phyloP scores from a whole-genome alignment of 2,113 vertebrate genomes.

The Saccopteryx leptura region DNA sequence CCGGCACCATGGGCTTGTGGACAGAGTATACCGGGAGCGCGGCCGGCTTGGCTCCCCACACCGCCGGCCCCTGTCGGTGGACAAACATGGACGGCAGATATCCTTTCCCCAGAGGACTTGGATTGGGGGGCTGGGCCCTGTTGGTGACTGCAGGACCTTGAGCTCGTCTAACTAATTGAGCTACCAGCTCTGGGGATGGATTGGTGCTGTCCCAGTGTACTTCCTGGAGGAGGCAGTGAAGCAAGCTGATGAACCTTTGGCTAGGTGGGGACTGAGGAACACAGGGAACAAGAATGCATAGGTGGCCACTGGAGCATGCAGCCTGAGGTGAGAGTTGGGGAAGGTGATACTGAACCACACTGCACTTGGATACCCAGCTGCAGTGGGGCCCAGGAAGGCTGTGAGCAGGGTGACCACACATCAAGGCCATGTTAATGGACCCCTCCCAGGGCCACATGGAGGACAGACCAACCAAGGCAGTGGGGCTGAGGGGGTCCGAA shows the following conservation, averaged over 20 bases:
- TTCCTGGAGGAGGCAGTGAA: neutral
- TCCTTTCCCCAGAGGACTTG: constrained; percentile 89
- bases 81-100: constrained; percentile 99
- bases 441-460: accelerated
- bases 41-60: constrained; percentile 97
- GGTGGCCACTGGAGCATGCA: neutral
- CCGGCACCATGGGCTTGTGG: constrained; percentile 98
- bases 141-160: accelerated
- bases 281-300: neutral
- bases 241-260: neutral
- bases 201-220: neutral
- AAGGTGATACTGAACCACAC: neutral
- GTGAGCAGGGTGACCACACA: neutral
- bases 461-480: neutral
- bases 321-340: neutral
- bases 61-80: constrained; percentile 96
- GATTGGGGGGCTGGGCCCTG: neutral
- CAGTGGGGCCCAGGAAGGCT: neutral
- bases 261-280: neutral
- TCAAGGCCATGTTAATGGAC: accelerated
- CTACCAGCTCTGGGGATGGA: neutral
- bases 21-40: constrained; percentile 97
- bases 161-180: neutral
- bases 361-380: neutral
- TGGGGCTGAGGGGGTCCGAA: neutral